phyloP scores from a whole-genome alignment of 2,797 vertebrate genomes.

The Bovichtus variegatus region DNA sequence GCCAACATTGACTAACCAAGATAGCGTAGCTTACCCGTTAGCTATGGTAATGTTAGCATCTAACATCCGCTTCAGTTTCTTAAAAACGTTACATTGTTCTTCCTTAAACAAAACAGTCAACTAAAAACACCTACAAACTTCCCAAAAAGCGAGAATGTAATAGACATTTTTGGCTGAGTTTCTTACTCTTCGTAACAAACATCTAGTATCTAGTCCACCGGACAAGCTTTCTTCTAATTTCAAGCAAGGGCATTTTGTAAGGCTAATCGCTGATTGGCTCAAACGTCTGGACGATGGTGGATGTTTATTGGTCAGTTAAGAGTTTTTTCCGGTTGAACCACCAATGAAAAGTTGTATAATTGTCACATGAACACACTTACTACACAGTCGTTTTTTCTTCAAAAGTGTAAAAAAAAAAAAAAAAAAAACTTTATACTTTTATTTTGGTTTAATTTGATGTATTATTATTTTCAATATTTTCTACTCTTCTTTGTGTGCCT shows the following conservation, averaged over 20 bases:
- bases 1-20: neutral
- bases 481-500: no score
- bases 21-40: neutral
- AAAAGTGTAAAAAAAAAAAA: no score
- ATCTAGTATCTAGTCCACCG: no score
- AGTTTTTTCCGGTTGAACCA: neutral
- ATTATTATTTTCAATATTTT: no score
- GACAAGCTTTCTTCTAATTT: neutral
- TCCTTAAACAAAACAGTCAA: rapidly evolving
- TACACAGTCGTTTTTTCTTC: no score
- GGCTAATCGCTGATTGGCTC: constrained; percentile 33
- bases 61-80: neutral
- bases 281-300: neutral
- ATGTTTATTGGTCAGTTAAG: constrained; percentile 23
- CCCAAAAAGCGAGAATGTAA: rapidly evolving
- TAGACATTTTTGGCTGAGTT: rapidly evolving
- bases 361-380: neutral
- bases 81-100: rapidly evolving
- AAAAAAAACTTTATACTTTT: no score
- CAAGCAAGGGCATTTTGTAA: neutral
- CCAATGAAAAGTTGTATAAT: constrained; percentile 11
- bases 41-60: neutral
- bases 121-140: rapidly evolving
- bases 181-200: no score
- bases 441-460: no score